These are phyloP conservation scores for Temnothorax nylanderi DNA, from an alignment of 1,140 invertebrate genomes.

Conservation along the genomic window DNA sequence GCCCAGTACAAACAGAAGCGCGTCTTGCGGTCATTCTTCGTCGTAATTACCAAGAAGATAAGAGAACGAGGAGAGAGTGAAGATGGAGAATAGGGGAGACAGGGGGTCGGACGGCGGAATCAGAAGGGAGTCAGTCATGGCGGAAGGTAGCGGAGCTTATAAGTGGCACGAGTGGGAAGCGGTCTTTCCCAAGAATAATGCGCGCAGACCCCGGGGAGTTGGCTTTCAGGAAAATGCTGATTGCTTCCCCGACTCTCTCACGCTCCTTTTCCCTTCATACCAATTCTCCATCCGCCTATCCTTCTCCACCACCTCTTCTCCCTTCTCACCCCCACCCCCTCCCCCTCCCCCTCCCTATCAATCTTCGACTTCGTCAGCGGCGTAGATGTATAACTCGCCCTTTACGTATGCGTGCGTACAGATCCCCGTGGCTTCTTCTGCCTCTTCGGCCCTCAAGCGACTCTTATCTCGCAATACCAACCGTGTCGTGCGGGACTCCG, in stretches of 20 bases:
- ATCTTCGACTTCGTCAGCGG: constrained; percentile 69
- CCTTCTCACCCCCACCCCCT: not conserved
- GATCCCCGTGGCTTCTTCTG: not conserved
- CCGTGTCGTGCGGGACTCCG: not conserved
- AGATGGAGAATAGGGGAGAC: not conserved
- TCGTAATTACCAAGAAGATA: constrained; percentile 54
- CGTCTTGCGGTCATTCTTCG: constrained; percentile 53
- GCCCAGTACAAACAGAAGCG: constrained; percentile 40
- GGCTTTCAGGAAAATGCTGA: constrained; percentile 82
- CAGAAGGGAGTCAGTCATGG: constrained; percentile 22
- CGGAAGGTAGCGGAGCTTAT: constrained; percentile 50
- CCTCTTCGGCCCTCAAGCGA: not conserved
- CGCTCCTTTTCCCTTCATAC: constrained; percentile 31
- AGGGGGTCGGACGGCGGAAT: no score
- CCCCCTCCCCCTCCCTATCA: constrained; percentile 59
- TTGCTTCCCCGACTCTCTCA: constrained; percentile 75
- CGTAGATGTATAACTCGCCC: constrained; percentile 28
- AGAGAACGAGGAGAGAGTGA: constrained; percentile 23
- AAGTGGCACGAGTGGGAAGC: constrained; percentile 57
- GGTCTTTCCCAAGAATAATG: constrained; percentile 78
- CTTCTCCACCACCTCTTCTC: constrained; percentile 33
- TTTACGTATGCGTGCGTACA: not conserved
- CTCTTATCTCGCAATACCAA: constrained; percentile 41
- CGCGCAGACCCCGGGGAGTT: constrained; percentile 73
- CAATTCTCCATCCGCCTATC: constrained; percentile 57